phyloP scores from a whole-genome alignment of 2,113 vertebrate species.

The Rissa tridactyla region DNA sequence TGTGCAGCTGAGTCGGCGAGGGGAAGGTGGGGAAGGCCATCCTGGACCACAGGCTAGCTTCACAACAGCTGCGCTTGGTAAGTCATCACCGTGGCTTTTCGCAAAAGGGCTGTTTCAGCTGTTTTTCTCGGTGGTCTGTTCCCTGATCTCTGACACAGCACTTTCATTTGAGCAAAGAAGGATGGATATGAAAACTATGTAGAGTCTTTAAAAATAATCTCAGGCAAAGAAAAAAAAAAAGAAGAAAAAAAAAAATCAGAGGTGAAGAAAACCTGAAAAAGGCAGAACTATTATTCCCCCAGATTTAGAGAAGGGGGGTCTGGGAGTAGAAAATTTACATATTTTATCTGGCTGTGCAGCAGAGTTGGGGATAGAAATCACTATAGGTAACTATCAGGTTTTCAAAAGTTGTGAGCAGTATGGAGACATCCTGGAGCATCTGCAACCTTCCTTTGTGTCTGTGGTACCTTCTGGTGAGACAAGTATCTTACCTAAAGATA shows the following conservation, averaged over 20 bases:
- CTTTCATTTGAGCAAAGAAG: not conserved
- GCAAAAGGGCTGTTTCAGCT: not conserved
- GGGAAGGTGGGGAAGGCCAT: constrained; percentile 81
- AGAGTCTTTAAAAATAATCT: not conserved
- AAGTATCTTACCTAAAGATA: not conserved
- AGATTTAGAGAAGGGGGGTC: not conserved
- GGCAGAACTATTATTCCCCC: not conserved
- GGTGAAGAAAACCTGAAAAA: not conserved
- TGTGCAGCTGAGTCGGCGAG: constrained; percentile 80
- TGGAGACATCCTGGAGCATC: not conserved
- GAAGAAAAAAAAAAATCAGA: not conserved
- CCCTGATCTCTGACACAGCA: not conserved
- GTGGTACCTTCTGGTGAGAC: not conserved
- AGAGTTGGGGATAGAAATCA: not conserved
- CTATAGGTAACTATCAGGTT: not conserved
- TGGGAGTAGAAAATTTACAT: not conserved
- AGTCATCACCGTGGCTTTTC: not conserved
- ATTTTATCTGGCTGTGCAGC: not conserved
- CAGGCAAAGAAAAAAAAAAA: not conserved
- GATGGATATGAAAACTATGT: not conserved
- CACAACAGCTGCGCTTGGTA: constrained; percentile 81
- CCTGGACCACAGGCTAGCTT: constrained; percentile 81
- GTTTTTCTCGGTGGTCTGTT: not conserved
- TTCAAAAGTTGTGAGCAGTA: not conserved
- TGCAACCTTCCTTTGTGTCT: not conserved